These are phyloP conservation scores for Laodelphax striatellus DNA, from an alignment of 1,140 invertebrate genomes.

Conservation along the genomic window DNA sequence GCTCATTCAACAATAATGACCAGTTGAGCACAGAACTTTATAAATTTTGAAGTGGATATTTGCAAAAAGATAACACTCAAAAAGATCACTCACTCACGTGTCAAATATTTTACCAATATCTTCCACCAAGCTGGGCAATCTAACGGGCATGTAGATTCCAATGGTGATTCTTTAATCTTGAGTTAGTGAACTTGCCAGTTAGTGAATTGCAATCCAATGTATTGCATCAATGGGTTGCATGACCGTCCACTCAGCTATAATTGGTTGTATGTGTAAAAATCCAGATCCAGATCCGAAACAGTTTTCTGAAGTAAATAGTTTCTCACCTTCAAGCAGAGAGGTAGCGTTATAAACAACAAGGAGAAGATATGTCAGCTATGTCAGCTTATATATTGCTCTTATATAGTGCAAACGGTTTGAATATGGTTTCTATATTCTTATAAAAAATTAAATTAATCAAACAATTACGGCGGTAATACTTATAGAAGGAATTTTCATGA, in stretches of 20 bases:
- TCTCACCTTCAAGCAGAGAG: not conserved
- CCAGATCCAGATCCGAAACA: not conserved
- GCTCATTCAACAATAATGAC: too few relatives aligned
- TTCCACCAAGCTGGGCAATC: slow-evolving; percentile 70
- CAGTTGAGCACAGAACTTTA: too few relatives aligned
- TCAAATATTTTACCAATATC: slow-evolving; percentile 89
- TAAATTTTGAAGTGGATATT: too few relatives aligned
- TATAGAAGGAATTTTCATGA: too few relatives aligned
- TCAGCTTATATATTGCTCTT: too few relatives aligned
- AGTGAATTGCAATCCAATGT: slow-evolving; percentile 87
- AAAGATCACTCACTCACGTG: slow-evolving; percentile 30
- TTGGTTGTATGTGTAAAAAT: not conserved
- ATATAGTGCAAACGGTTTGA: too few relatives aligned
- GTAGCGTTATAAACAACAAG: too few relatives aligned
- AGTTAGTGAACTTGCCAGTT: slow-evolving; percentile 90
- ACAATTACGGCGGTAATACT: too few relatives aligned
- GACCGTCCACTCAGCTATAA: slow-evolving; percentile 56
- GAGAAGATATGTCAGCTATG: too few relatives aligned
- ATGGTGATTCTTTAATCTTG: slow-evolving; percentile 97
- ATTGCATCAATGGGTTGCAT: slow-evolving; percentile 68
- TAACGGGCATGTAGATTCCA: slow-evolving; percentile 61
- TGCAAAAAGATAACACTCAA: too few relatives aligned
- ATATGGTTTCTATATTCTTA: too few relatives aligned
- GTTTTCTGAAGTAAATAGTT: not conserved
- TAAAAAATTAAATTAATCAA: too few relatives aligned